Evolutionary conservation across 2,888 invertebrate genomes (phyloP), one percentile per base, ranked within the genome.

Genomic region (Dryocosmus kuriphilus): DNA sequence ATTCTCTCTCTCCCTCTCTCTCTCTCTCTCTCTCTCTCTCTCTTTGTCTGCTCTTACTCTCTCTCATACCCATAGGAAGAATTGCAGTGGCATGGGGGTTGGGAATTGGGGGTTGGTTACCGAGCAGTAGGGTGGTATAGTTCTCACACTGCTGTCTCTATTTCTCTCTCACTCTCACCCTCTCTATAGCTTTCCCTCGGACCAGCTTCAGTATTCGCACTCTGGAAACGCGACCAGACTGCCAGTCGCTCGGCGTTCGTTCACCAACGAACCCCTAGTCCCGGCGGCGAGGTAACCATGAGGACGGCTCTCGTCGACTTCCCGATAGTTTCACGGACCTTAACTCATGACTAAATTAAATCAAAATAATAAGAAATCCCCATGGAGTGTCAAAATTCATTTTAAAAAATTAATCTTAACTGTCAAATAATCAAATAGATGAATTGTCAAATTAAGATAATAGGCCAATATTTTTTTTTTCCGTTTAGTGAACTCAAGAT

Each of bases 161-260:
- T 80, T 79, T 78, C 79, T 77, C 81, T 63, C 77, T 63, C 82
- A 46, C 80, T 76, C 76, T 76, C 83, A 76, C 81, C 61, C 83
- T 84, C 77, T 77, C 78, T 71, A 77, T 78, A 81, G 76, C 77
- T 55, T 77, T 79, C 82, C 80, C 80, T 83, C 83, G 80, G 83
- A 75, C 78, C 84, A 85, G 85, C 82, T 85, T 84, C 86, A 86
- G 85, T 87, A 86, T 88, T 85, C 86, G 85, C 83, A 81, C 84
- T 85, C 85, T 87, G 85, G 86, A 88, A 88, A 87, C 85, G 86
- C 87, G 80, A 77, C 78, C 88, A 89, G 88, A 87, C 90, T 83
- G 84, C 82, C 87, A 91, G 91, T 91, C 91, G 91, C 87, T 89
- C 88, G 90, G 87, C 89, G 90, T 89, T 89, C 90, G 90, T 88